Conservation (phyloP, 2,797 vertebrate genomes). For the Peromyscus aztecus region DNA sequence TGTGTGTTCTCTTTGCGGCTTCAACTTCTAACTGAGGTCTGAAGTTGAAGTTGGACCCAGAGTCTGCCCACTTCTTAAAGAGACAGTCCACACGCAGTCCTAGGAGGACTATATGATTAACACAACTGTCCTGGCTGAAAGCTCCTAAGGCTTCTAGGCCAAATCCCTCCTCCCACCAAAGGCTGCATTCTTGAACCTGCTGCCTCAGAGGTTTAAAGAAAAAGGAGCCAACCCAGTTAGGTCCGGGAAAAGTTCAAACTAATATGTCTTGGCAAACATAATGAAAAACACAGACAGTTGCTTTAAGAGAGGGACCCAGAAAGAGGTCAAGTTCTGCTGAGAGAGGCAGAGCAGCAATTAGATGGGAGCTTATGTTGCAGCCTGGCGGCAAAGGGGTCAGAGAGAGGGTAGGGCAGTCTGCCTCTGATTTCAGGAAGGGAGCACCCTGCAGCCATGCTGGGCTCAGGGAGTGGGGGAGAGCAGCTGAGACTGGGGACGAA, state of each 20-base stretch:
- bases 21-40: conserved; percentile 74
- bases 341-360: conserved; percentile 81
- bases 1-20: conserved; percentile 58
- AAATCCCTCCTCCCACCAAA: background rate
- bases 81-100: background rate
- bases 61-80: conserved; percentile 77
- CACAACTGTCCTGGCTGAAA: background rate
- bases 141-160: background rate
- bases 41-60: conserved; percentile 56
- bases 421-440: conserved; percentile 70
- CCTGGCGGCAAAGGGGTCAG: conserved; percentile 73
- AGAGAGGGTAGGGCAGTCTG: conserved; percentile 70
- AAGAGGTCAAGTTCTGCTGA: conserved; percentile 83
- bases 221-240: conserved; percentile 53
- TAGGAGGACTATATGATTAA: background rate
- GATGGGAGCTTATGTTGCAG: conserved; percentile 76
- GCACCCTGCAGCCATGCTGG: background rate
- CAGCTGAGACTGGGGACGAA: background rate
- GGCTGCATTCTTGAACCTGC: conserved; percentile 62
- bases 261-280: conserved; percentile 76
- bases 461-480: background rate
- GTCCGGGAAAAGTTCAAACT: conserved; percentile 77
- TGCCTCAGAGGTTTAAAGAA: conserved; percentile 56
- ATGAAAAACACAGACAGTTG: conserved; percentile 82
- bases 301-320: conserved; percentile 80